Evolutionary conservation across 2,888 invertebrate genomes (phyloP), one percentile per base, ranked within the genome.

Genomic region (Eilema depressum): DNA sequence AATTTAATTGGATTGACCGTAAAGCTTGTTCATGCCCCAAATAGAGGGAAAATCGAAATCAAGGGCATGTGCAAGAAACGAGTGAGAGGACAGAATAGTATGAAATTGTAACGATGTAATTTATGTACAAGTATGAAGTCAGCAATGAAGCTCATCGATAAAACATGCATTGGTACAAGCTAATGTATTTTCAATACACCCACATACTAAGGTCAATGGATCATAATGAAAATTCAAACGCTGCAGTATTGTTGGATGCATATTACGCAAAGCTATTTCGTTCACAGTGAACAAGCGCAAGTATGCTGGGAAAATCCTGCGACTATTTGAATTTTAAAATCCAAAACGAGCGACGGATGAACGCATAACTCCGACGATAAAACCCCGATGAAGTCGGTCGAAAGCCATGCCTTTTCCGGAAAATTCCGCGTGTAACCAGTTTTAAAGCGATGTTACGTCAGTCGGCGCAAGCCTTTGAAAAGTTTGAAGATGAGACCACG

Each of bases 261-360:
- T 87, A 87, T 88, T 86, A 86, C 83, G 83, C 83, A 83, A 87
- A 88, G 85, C 86, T 86, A 88, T 88, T 85, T 37, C 84, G 67
- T 80, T 77, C 81, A 83, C 85, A 87, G 86, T 85, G 85, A 82
- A 79, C 76, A 80, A 75, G 76, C 67, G 69, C 64, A 85, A 88
- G 84, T 86, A 87, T 77, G 81, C 80, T 82, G 82, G 79, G 80
- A 77, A 83, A 85, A 89, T 86, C 87, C 77, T 84, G 86, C 77
- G 83, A 85, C 81, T 86, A 88, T 89, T 89, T 88, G 86, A 89
- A 91, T 89, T 91, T 53, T 90, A 83, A 91, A 91, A 90, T 91
- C 85, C 80, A 82, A 86, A 83, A 79, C 86, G 83, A 80, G 83
- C 80, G 85, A 82, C 85, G 85, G 85, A 80, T 79, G 86, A 84